Evolutionary conservation across 2,888 invertebrate genomes (phyloP).

Genomic region (Coelinius sp.): DNA sequence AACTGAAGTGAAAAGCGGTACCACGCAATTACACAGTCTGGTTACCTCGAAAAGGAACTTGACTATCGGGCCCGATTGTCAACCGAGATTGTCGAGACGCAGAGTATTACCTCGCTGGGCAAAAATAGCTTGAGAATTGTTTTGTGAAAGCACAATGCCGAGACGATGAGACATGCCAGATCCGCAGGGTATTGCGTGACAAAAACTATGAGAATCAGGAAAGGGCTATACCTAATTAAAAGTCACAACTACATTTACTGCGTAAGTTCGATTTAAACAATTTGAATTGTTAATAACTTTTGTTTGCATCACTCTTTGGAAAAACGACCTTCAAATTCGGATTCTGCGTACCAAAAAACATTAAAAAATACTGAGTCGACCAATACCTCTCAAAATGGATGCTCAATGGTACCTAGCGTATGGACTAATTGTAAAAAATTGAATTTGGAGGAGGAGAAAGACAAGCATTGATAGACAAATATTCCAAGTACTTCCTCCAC

Average conservation of each 20-base stretch:
- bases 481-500: not conserved
- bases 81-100: constrained; percentile 39
- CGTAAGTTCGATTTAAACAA: no score
- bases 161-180: constrained; percentile 19
- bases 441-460: not conserved
- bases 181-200: constrained; percentile 27
- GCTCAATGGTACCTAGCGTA: no score
- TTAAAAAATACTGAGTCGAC: no score
- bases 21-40: constrained; percentile 63
- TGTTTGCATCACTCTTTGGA: no score
- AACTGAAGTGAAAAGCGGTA: constrained; percentile 9
- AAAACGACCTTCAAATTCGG: no score
- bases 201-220: constrained; percentile 24
- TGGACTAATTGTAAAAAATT: not conserved
- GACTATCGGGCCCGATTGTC: constrained; percentile 56
- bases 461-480: not conserved
- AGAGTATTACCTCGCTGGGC: not conserved
- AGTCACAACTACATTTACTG: constrained; percentile 1
- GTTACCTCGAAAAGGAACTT: constrained; percentile 63
- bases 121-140: constrained; percentile 30
- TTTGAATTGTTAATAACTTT: no score
- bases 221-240: constrained; percentile 29
- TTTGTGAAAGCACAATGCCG: constrained; percentile 32
- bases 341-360: no score
- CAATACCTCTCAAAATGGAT: no score